phyloP scores from a whole-genome alignment of 2,888 invertebrate species.

The Diarsia brunnea region DNA sequence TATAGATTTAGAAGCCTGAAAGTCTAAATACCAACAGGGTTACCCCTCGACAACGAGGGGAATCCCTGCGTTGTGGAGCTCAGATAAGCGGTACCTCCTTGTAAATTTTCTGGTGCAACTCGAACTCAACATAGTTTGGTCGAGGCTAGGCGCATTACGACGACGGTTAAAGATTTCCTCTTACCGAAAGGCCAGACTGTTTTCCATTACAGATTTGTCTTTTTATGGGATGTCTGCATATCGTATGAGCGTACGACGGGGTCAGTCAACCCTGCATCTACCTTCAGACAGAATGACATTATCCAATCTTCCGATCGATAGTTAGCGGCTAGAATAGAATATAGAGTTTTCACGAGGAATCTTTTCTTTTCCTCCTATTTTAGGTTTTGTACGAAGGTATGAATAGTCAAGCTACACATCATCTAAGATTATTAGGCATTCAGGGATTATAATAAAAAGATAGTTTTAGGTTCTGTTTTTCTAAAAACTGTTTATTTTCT shows the following conservation, averaged over 20 bases:
- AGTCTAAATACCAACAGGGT: too few species aligned
- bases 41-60: not conserved
- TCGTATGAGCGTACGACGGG: not conserved
- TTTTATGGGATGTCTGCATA: not conserved
- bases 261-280: not conserved
- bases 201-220: not conserved
- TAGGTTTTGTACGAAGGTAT: not conserved
- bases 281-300: not conserved
- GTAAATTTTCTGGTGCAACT: not conserved
- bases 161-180: not conserved
- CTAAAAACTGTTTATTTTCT: conserved; percentile 76
- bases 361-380: not conserved
- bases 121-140: not conserved
- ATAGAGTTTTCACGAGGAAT: not conserved
- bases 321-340: not conserved
- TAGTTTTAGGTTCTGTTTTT: conserved; percentile 33
- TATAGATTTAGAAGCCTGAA: not conserved
- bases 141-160: not conserved
- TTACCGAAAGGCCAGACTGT: not conserved
- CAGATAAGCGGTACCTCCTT: not conserved
- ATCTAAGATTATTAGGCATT: not conserved
- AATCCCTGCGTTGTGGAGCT: not conserved
- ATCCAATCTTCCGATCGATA: not conserved
- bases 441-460: not conserved
- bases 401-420: not conserved